phyloP scores from a whole-genome alignment of 2,888 invertebrate genomes.

The Hecatera dysodea region DNA sequence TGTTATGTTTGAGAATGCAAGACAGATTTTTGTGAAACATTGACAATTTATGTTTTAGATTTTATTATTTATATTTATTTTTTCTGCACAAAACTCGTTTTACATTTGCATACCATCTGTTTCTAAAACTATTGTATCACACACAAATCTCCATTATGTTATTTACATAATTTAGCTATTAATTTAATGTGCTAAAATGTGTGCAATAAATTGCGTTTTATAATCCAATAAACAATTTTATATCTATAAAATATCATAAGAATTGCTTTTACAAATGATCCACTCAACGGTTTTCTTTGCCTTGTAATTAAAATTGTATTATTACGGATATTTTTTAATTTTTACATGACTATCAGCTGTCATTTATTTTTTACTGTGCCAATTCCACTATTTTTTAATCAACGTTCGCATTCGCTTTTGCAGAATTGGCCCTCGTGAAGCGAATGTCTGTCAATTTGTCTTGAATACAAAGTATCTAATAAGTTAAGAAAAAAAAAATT shows the following conservation, averaged over 20 bases:
- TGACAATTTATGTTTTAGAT: no score
- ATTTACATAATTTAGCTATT: slow-evolving; percentile 42
- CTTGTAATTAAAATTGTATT: not conserved
- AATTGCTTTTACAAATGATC: not conserved
- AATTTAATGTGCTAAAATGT: slow-evolving; percentile 37
- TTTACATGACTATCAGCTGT: no score
- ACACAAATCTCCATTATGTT: slow-evolving; percentile 27
- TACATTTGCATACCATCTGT: slow-evolving; percentile 30
- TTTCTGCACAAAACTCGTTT: slow-evolving; percentile 11
- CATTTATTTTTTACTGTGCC: no score
- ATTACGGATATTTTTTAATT: no score
- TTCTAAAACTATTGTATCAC: slow-evolving; percentile 10
- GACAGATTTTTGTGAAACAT: not conserved
- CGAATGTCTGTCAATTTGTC: no score
- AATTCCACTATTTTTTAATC: no score
- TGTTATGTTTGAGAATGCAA: not conserved
- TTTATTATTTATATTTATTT: not conserved
- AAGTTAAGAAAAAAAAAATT: no score
- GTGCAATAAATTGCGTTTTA: slow-evolving; percentile 34
- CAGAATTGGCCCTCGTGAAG: no score
- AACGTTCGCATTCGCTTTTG: no score
- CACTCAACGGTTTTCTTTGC: slow-evolving; percentile 2
- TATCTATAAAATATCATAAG: not conserved
- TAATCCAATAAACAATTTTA: slow-evolving; percentile 21
- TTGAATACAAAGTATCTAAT: no score